Percentiles rank a stretch among this genome's conserved stretches.
Conservation (phyloP, 2,797 vertebrate species). For the Bovichtus diacanthus region DNA sequence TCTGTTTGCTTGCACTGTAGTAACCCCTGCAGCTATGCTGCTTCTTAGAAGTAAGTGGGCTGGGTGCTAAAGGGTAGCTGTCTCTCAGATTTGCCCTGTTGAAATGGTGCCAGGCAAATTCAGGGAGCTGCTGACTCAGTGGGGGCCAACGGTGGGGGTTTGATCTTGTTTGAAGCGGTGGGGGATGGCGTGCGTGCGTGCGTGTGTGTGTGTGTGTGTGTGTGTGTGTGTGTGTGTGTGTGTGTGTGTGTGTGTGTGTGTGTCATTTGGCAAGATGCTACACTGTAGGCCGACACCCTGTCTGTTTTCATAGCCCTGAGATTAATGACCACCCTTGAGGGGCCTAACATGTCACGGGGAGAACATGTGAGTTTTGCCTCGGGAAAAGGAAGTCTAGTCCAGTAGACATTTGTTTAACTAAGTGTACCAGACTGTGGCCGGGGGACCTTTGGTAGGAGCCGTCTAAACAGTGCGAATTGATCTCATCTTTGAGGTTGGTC, state of each 20-base stretch:
- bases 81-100: constrained; percentile 48
- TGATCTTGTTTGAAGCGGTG: constrained; percentile 30
- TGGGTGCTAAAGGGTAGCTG: constrained; percentile 47
- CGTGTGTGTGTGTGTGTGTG: background rate
- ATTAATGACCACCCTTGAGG: constrained; percentile 52
- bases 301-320: constrained; percentile 44
- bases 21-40: constrained; percentile 48
- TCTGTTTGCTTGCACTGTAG: constrained; percentile 56
- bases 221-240: background rate
- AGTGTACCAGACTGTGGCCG: constrained; percentile 42
- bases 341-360: constrained; percentile 42
- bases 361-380: constrained; percentile 52
- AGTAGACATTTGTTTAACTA: constrained; percentile 64
- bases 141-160: constrained; percentile 21
- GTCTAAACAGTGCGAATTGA: constrained; percentile 66
- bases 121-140: constrained; percentile 65
- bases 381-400: constrained; percentile 32
- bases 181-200: too few relatives aligned
- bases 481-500: too few relatives aligned
- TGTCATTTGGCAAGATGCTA: constrained; percentile 35
- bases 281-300: constrained; percentile 18
- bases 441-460: constrained; percentile 46
- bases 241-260: background rate
- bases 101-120: constrained; percentile 55
- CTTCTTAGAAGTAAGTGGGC: constrained; percentile 62